These are phyloP conservation scores for Hydraecia micacea DNA, from an alignment of 2,888 invertebrate species.

Conservation along the genomic window DNA sequence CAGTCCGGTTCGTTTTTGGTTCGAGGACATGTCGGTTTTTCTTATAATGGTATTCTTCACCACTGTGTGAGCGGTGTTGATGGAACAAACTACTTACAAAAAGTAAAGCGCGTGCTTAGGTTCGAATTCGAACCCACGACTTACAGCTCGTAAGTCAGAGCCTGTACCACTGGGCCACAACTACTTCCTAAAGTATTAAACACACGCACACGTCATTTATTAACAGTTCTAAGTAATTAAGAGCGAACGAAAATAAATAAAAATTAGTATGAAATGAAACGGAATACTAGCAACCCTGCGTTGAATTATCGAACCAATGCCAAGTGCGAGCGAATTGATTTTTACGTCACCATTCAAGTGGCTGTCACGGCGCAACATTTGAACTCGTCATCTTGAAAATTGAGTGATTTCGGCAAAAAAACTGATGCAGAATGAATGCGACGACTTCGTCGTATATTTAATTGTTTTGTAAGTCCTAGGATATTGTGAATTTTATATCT, in stretches of 20 bases:
- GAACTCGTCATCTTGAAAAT: constrained; percentile 77
- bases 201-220: no score
- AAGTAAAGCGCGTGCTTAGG: background rate
- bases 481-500: constrained; percentile 15
- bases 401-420: constrained; percentile 66
- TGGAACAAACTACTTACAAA: background rate
- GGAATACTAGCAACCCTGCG: constrained; percentile 35
- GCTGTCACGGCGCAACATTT: constrained; percentile 88
- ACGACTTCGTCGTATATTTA: constrained; percentile 24
- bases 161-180: background rate
- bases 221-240: no score
- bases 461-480: constrained; percentile 9
- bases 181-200: no score
- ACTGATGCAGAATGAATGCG: constrained; percentile 64
- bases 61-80: background rate
- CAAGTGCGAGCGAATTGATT: constrained; percentile 76
- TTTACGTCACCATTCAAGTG: constrained; percentile 78
- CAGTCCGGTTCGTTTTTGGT: no score
- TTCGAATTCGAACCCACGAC: background rate
- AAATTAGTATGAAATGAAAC: background rate
- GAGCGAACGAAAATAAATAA: background rate
- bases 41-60: no score
- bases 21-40: no score
- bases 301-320: constrained; percentile 67
- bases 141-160: background rate